Evolutionary conservation across 2,797 vertebrate genomes (phyloP), one percentile per base, ranked within the genome.

Genomic region (Perdix hodgsoniae): DNA sequence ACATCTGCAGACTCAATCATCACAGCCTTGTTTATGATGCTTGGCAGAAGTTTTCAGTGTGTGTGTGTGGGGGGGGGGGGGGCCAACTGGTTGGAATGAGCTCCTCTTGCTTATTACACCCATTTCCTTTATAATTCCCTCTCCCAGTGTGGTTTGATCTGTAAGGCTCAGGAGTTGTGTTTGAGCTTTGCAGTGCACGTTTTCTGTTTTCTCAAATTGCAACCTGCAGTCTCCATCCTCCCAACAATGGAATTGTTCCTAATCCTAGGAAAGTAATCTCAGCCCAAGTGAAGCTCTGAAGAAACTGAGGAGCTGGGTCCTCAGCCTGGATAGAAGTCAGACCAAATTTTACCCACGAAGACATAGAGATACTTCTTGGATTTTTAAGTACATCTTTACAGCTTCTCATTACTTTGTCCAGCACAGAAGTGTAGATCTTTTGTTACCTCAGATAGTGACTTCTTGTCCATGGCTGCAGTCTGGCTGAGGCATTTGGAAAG

Each of bases 161-260:
- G 7, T 74, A 83, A 69, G 76, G 80, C 64, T 88, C 50, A 92
- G 86, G 86, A 81, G 56, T n/a, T 89, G 70, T 80, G 83, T 88
- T 91, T 92, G 81, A 86, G 93, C 95, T 96, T 97, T 4, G 93
- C 95, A 95, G 85, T 88, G 96, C 96, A 94, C 85, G 79, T 94
- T 95, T 96, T 93, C 65, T 81, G 86, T 94, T 88, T 83, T 66
- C 42, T 94, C 44, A 47, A 95, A 72, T 84, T 82, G 74, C 71
- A 74, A 14, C 70, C 63, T 88, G n/a, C 77, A 75, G 47, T 40
- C 66, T 79, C 61, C 44, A 10, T 77, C 88, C 75, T 95, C 81
- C 75, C 59, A 82, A 71, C 72, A 84, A 88, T 90, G 77, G 59
- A 54, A 39, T 77, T 75, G 56, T 81, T 89, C 94, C 70, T 84